Percentiles rank a stretch among this genome's conserved stretches.
phyloP scores from a whole-genome alignment of 2,113 vertebrate species.

The Lathamus discolor region DNA sequence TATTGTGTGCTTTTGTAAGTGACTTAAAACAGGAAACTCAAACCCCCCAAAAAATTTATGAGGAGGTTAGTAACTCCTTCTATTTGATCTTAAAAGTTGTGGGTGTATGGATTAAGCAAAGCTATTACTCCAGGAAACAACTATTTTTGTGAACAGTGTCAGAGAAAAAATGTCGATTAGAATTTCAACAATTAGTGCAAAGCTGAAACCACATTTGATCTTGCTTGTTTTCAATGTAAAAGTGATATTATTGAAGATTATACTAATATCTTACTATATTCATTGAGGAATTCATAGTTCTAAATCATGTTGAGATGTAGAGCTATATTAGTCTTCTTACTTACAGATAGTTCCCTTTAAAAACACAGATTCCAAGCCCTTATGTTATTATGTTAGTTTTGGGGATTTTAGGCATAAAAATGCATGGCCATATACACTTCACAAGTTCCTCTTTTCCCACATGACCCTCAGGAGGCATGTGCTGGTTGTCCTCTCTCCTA shows the following conservation, averaged over 20 bases:
- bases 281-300: neutral
- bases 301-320: neutral
- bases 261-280: neutral
- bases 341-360: neutral
- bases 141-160: neutral
- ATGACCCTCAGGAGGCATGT: neutral
- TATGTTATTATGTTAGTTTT: neutral
- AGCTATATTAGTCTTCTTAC: neutral
- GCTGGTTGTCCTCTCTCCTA: neutral
- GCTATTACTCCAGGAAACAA: neutral
- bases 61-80: neutral
- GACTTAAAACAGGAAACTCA: neutral
- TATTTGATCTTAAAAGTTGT: neutral
- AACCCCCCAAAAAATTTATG: rapidly evolving
- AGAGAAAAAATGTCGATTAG: neutral
- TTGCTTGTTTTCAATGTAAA: neutral
- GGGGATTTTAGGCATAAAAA: rapidly evolving
- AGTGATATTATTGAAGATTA: neutral
- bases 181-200: neutral
- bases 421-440: neutral
- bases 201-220: neutral
- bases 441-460: neutral
- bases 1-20: neutral
- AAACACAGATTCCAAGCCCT: neutral
- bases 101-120: neutral